Conservation (phyloP, 2,113 vertebrate species). For the Pleuronectes platessa region DNA sequence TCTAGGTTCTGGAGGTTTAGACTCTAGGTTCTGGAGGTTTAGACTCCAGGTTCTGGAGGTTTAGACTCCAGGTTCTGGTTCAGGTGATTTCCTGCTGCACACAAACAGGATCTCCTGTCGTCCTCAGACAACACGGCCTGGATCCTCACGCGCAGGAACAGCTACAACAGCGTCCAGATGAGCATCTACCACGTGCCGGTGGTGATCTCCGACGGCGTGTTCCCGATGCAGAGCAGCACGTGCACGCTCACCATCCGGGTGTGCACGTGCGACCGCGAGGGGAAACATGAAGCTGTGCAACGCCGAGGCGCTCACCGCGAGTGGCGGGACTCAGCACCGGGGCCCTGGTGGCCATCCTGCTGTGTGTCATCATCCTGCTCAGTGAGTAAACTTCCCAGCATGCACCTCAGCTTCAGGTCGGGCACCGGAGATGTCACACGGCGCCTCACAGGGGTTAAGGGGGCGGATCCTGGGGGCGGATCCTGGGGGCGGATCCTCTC, state of each 20-base stretch:
- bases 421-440: too few relatives aligned
- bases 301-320: conserved; percentile 89
- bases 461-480: too few relatives aligned
- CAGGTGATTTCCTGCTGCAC: neutral
- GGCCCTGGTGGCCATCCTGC: conserved; percentile 94
- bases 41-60: too few relatives aligned
- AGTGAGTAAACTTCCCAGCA: conserved; percentile 82
- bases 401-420: neutral
- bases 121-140: conserved; percentile 95
- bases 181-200: conserved; percentile 91
- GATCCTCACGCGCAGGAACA: conserved; percentile 88
- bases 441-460: too few relatives aligned
- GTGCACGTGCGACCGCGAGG: conserved; percentile 93
- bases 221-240: conserved; percentile 93
- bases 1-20: too few relatives aligned
- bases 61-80: too few relatives aligned
- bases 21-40: too few relatives aligned
- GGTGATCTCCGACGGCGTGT: conserved; percentile 92
- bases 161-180: conserved; percentile 90
- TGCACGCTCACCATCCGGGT: conserved; percentile 92
- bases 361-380: conserved; percentile 94
- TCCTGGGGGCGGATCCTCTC: too few relatives aligned
- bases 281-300: conserved; percentile 96
- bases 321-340: conserved; percentile 95
- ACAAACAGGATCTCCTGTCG: conserved; percentile 25